Base-by-base conservation (phyloP, 1,140 invertebrate genomes). In the Drosophila bipectinata region DNA sequence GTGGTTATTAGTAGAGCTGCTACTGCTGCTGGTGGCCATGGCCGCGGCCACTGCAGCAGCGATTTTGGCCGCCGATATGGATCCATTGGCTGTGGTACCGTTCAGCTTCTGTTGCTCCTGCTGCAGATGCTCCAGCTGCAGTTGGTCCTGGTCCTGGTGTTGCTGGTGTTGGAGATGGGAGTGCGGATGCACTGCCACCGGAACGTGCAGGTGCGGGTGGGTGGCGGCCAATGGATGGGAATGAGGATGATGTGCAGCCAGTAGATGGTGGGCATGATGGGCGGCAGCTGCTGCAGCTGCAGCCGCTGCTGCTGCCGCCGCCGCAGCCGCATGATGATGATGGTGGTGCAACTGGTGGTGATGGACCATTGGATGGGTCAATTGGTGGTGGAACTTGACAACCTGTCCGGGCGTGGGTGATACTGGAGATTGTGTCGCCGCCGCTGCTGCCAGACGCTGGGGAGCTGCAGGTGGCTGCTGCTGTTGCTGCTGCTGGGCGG, bases 131-230 rank as follows among this genome's bases (percentile, higher is more conserved):
- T 45, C 21, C 3, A 37, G 24, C 14, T 62, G 51, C 21, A 45
- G 34, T 37, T 44, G 52, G 15, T 54, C 28, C 47, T 45, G 21
- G 28, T 63, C 51, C 15, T 15, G 15, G 14, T 49, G 47, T 37
- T 62, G 62, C 10, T 64, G 57, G n/a, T 37, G 47, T 21, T 72
- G 74, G 71, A 45, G 61, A 5, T 55, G 63, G 60, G 55, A 21
- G 48, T 84, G 83, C 62, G 87, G 41, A 53, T 69, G 63, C 53
- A 73, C 63, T 44, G 71, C 47, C 63, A 79, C 71, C 9, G 87
- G 85, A 68, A 90, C 39, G 58, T 71, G 72, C 54, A 79, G 8
- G 48, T 91, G 91, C 71, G 88, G 79, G 85, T 77, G 76, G 28
- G 83, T 83, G 84, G 64, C 67, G 9, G 60, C 91, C 92, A 58